A percentile compares a stretch with the other conserved stretches of the same genome.
These are phyloP conservation scores for Muntiacus muntjak DNA, from an alignment of 2,113 vertebrate genomes.

Conservation along the genomic window DNA sequence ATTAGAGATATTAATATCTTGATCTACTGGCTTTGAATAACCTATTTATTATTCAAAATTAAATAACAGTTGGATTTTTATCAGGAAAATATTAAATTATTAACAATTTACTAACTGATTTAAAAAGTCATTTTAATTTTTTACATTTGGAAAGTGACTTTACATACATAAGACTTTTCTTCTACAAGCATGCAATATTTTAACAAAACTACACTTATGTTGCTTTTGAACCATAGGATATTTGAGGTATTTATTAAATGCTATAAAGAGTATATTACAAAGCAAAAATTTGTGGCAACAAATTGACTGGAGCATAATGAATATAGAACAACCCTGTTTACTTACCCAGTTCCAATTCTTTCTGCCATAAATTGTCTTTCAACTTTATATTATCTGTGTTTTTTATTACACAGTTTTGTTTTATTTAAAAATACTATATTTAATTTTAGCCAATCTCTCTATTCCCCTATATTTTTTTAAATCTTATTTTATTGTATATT, in stretches of 20 bases:
- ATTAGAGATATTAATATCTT: not conserved
- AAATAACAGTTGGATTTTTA: not conserved
- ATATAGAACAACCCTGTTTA: not conserved
- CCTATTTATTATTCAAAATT: not conserved
- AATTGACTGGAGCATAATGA: not conserved
- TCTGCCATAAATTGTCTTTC: not conserved
- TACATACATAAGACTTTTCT: not conserved
- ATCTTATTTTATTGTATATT: not conserved
- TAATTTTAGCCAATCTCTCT: not conserved
- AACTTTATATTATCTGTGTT: not conserved
- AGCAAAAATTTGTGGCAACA: not conserved
- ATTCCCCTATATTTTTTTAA: not conserved
- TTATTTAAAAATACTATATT: not conserved
- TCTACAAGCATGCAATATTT: not conserved
- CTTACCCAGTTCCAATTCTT: not conserved
- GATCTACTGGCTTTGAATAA: not conserved
- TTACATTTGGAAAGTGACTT: not conserved
- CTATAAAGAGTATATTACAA: fast-evolving
- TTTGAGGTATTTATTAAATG: not conserved
- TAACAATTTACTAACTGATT: not conserved
- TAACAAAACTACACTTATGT: not conserved
- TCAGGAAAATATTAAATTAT: not conserved
- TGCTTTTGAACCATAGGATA: not conserved
- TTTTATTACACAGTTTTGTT: not conserved
- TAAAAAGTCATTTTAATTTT: not conserved